These are phyloP conservation scores for Nyctalus aviator DNA, from an alignment of 2,797 vertebrate genomes.

Conservation along the genomic window DNA sequence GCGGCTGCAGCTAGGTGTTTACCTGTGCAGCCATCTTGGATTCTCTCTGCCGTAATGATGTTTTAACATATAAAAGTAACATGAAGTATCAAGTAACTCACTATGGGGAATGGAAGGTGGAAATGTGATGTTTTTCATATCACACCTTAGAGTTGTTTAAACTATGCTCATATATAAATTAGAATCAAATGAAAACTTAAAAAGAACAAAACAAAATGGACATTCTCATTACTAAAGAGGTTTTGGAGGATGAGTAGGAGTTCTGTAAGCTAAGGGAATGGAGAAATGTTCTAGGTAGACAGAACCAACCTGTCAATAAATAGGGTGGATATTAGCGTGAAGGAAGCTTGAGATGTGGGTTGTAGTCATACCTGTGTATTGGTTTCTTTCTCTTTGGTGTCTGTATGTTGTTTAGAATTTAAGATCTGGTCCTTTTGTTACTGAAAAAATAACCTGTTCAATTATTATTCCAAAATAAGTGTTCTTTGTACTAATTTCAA, in stretches of 20 bases:
- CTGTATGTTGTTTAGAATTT: not conserved
- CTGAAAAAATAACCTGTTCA: not conserved
- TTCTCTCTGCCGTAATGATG: too few relatives aligned
- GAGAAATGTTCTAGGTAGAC: not conserved
- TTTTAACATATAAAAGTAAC: not conserved
- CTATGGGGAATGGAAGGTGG: not conserved
- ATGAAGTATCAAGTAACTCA: not conserved
- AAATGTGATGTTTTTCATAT: not conserved
- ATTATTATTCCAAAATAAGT: not conserved
- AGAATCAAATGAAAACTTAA: not conserved
- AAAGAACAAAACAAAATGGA: not conserved
- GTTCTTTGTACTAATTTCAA: not conserved
- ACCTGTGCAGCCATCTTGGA: too few relatives aligned
- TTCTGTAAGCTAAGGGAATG: not conserved
- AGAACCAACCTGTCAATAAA: not conserved
- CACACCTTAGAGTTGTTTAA: not conserved
- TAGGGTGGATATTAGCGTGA: not conserved
- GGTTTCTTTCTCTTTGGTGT: not conserved
- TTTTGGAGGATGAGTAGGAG: not conserved
- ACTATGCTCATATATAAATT: not conserved
- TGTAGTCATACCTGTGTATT: not conserved
- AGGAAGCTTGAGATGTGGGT: not conserved
- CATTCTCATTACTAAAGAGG: not conserved
- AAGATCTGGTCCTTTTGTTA: conserved; percentile 31
- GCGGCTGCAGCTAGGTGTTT: too few relatives aligned